Evolutionary conservation across 2,113 vertebrate species (phyloP), one percentile per base, ranked within the genome.

Genomic region (Oncorhynchus masou): DNA sequence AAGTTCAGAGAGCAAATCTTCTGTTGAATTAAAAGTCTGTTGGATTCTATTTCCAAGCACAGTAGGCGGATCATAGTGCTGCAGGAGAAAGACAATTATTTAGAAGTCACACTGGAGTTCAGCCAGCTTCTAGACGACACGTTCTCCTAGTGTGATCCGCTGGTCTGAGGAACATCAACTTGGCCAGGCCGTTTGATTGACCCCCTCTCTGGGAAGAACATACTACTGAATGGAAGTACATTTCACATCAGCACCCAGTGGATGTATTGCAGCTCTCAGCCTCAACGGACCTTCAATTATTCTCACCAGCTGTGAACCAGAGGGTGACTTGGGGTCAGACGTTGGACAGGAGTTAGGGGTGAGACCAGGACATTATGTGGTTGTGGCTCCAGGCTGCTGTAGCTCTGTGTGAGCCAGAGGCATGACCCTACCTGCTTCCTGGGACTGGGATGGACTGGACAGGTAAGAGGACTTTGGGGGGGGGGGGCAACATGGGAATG

Each of bases 361-460:
- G 7, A 60, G 71, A n/a, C 3, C 3, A 27, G 16, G 19, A 74
- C n/a, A 69, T 2, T 24, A n/a, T 20, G 68, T 16, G 62, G 34
- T 22, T 25, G 29, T 24, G 60, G 11, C 6, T 25, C 19, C 7
- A 27, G 48, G 49, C 22, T 49, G 27, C n/a, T 54, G n/a, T 24
- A 24, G 48, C 59, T 27, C n/a, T 15, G 57, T 24, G 71, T 27
- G 66, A 70, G 66, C 66, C 39, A 68, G 65, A 69, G 62, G 72
- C 25, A 84, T 88, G 82, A 84, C 77, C 45, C 76, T 79, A 16
- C 68, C 75, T 25, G 69, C 67, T 48, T 67, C 76, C 19, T n/a
- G 19, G 34, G 5, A 69, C 68, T 72, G 71, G 79, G 79, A 82
- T 73, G 76, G 76, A 39, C 49, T 72, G 48, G 70, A 84, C 54